Percentiles rank a stretch among this genome's conserved stretches.
Conservation (phyloP, 2,797 vertebrate species). For the Acropternis orthonyx region DNA sequence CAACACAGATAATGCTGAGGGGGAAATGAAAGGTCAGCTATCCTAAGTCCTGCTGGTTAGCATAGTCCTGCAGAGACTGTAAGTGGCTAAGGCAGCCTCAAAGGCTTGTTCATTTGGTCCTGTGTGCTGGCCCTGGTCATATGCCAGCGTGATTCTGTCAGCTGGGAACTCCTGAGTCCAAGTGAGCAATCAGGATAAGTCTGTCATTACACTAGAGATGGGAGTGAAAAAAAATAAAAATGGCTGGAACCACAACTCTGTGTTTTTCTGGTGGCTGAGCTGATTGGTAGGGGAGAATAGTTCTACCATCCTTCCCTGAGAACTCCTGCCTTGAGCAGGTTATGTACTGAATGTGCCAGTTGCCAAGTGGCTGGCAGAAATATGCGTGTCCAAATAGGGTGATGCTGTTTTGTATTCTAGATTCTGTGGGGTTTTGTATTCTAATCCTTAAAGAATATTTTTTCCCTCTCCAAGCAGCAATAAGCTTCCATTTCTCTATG, state of each 20-base stretch:
- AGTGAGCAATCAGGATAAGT: not conserved
- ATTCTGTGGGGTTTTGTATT: not conserved
- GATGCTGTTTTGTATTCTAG: not conserved
- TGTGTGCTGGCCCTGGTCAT: not conserved
- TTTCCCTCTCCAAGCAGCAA: not conserved
- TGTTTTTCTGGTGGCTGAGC: not conserved
- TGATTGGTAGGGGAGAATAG: not conserved
- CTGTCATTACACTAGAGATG: not conserved
- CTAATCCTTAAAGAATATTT: not conserved
- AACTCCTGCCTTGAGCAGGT: not conserved
- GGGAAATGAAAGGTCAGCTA: constrained; percentile 58
- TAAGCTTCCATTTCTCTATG: not conserved
- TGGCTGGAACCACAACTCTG: not conserved
- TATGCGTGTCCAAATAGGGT: accelerated
- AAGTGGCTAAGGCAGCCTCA: not conserved
- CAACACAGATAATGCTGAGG: constrained; percentile 35
- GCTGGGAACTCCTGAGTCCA: not conserved
- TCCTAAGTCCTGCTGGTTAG: not conserved
- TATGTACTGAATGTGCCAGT: not conserved
- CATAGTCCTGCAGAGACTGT: constrained; percentile 27
- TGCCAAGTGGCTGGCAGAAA: not conserved
- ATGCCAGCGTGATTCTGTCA: not conserved
- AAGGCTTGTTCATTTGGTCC: not conserved
- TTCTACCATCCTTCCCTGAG: not conserved
- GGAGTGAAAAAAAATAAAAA: not conserved